Evolutionary conservation across 2,888 invertebrate genomes (phyloP), one percentile per base, ranked within the genome.

Genomic region (Kuschelorhynchus macadamiae): DNA sequence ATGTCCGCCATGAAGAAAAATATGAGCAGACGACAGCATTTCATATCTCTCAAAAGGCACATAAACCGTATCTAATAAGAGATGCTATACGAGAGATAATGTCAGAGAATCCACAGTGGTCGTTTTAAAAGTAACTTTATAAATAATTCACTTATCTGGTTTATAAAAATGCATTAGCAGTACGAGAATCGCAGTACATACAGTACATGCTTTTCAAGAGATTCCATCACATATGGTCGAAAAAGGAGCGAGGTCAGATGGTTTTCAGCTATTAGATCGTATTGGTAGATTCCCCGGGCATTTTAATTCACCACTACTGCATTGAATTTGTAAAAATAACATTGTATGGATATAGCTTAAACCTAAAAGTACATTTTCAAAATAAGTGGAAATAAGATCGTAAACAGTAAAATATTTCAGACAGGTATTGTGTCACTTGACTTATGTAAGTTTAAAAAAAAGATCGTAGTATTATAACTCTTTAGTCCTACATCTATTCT

Each of bases 61-160:
- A 66, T 66, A 53, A 66, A 59, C 57, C 57, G 57, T 65, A 65
- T 65, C 64, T 65, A 57, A 65, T 64, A 64, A 64, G 49, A 41
- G 64, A 65, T 65, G 36, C 36, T 39, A 46, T 59, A 25, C 59
- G 44, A 39, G 53, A 66, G 59, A 66, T 59, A 59, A 52, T 66
- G 59, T 53, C 53, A 66, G 46, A 50, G 59, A 66, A 66, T 66
- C 65, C 53, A 32, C 65, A 11, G 25, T 57, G 50, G 57, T 50
- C 57, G 64, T 65, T 65, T 65, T 57, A 66, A 46, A 59, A 18
- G 59, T 39, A 59, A 66, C 59, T 61, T 67, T 67, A 67, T 67
- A 67, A 67, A 67, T 67, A 67, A 67, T 67, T 67, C 67, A 67
- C 67, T 60, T 67, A 67, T 67, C 67, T 16, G 60, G 55, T 61